Evolutionary conservation across 2,113 vertebrate species (phyloP), one percentile per base, ranked within the genome.

Genomic region (Candoia aspera): DNA sequence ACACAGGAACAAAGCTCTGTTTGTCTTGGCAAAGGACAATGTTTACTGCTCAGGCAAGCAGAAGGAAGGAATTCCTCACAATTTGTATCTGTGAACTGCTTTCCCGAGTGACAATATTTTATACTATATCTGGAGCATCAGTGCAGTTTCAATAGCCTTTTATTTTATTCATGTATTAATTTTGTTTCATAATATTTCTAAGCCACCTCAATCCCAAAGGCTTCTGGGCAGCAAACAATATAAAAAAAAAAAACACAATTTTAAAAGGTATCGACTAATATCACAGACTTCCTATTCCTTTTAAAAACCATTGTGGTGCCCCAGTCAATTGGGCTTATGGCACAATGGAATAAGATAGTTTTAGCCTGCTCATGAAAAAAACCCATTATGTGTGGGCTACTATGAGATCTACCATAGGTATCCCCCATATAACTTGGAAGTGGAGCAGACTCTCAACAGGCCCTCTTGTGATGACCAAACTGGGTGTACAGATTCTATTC

Each of bases 1-100:
- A 90, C 90, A 4, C 1, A 0, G 2, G 89, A 60, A 55, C 9
- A 21, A 42, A 93, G 90, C 46, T 2, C 64, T 96, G 89, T 96
- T 96, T 95, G 94, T 93, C 0, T 19, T 93, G 58, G 90, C 13
- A 0, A 93, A 95, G 90, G 29, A 1, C 92, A 94, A 93, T 93
- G 90, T 93, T 97, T 93, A 92, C 95, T 94, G 60, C 24, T n/a
- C 1, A 49, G 94, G 91, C 57, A 90, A 89, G 33, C 85, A 10
- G 2, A 21, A 37, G 88, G 54, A 26, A 54, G 29, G 87, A 90
- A 55, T 62, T 49, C 58, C 26, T 53, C 84, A 42, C 26, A 49
- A 8, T 33, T 62, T 33, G n/a, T 59, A 62, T 62, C 58, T 86
- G 58, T 29, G 24, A 8, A 0, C 37, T 2, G 0, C 59, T 91